Base-by-base conservation (phyloP, 1,140 invertebrate genomes). In the Augochlora pura region DNA sequence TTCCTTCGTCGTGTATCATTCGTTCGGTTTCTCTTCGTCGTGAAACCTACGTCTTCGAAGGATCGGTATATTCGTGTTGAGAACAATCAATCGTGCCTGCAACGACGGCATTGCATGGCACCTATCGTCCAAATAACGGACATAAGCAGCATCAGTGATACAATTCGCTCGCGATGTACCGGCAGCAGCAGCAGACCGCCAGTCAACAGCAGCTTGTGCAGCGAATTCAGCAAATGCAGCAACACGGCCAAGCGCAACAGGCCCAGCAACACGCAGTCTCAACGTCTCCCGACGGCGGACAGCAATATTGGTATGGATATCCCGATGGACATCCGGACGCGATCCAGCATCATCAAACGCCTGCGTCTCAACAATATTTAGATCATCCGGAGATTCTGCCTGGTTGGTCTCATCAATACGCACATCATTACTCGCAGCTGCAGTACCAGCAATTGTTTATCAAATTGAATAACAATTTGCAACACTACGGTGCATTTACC, bases 341-440 rank as follows among this genome's bases (percentile, higher is more conserved):
- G 0, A n/a, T 69, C 1, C 79, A 86, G 25, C 86, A 86, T 62
- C 87, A 88, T 23, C 90, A 90, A n/a, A 46, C 84, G 3, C 1
- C 78, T 8, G 76, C 77, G 10, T n/a, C 83, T 5, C 86, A 89
- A 12, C 89, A 90, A 42, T 90, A 91, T 10, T 62, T 88, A 10
- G 87, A 90, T 1, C 82, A 83, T n/a, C 12, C 81, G 7, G 81
- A 86, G 0, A 60, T 85, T 5, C 8, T 86, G 0, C 0, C 81
- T 2, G 63, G 62, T 10, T 87, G 84, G 82, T 16, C 70, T 2
- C 89, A 90, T 81, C 78, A 88, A 0, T 82, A 81, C 25, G 82
- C 88, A 3, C 89, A 93, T 69, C 88, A 91, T 9, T 91, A 93
- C 25, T 88, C 90, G 21, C 87, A 89, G 46, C 87, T 91, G 0